Conservation (phyloP, 2,113 vertebrate genomes). For the pig (Sus scrofa) region DNA sequence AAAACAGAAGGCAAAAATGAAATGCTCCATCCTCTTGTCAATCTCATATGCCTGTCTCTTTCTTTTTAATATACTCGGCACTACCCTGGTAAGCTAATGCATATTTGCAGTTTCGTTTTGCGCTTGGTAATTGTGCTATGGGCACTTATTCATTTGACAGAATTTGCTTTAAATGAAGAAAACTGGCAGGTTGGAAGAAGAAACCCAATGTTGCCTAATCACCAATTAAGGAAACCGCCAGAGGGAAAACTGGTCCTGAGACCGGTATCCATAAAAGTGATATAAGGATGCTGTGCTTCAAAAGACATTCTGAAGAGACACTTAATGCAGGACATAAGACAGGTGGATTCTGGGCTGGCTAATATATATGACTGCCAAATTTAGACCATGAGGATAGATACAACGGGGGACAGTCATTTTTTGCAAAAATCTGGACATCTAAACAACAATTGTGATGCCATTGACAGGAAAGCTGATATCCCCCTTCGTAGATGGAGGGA, state of each 20-base stretch:
- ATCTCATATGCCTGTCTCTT: constrained; percentile 63
- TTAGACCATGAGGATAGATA: not conserved
- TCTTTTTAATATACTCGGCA: constrained; percentile 60
- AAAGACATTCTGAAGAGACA: constrained; percentile 53
- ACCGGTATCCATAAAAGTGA: constrained; percentile 52
- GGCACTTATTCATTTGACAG: constrained; percentile 76
- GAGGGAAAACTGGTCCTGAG: constrained; percentile 64
- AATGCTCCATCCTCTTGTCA: constrained; percentile 68
- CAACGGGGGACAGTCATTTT: not conserved
- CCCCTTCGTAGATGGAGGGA: not conserved
- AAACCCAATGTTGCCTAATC: constrained; percentile 71
- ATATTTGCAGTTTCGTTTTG: constrained; percentile 59
- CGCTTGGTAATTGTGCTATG: constrained; percentile 77
- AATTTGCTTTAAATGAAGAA: constrained; percentile 73
- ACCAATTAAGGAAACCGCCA: constrained; percentile 78
- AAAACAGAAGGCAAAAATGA: constrained; percentile 43
- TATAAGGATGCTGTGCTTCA: not conserved
- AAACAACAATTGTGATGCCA: not conserved
- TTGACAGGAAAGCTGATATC: not conserved
- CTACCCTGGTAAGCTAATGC: constrained; percentile 71
- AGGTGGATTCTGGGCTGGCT: not conserved
- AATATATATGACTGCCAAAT: not conserved
- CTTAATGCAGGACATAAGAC: constrained; percentile 56
- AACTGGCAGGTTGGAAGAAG: constrained; percentile 73
- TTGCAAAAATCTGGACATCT: constrained; percentile 26